Percentiles rank a stretch among this genome's conserved stretches.
These are phyloP conservation scores for Petaurus breviceps DNA, from an alignment of 2,113 vertebrate genomes.

Conservation along the genomic window DNA sequence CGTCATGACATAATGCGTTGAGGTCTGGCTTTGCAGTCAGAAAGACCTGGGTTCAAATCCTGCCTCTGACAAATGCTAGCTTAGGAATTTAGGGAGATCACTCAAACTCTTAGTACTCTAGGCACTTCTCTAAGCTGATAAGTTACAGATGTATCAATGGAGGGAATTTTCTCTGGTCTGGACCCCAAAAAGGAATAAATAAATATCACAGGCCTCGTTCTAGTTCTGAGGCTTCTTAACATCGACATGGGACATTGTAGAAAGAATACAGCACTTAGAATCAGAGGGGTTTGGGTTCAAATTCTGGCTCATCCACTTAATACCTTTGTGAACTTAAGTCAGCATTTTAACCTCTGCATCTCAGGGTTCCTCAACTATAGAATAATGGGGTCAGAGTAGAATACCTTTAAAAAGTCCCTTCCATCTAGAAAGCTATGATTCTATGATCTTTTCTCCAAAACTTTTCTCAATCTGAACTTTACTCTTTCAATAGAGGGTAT, in stretches of 20 bases:
- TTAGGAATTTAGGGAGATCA: background rate
- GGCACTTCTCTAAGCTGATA: background rate
- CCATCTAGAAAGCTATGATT: background rate
- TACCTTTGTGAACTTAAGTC: background rate
- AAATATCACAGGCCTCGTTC: background rate
- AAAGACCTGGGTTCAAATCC: background rate
- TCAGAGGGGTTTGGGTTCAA: background rate
- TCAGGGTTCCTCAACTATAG: background rate
- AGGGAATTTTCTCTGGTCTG: background rate
- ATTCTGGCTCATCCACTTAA: background rate
- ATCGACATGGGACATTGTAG: too few species aligned
- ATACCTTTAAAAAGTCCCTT: background rate
- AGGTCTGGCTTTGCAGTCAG: background rate
- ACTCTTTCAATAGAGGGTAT: background rate
- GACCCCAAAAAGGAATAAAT: background rate
- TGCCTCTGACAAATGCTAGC: background rate
- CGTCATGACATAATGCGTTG: background rate
- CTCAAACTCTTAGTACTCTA: background rate
- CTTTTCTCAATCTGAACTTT: background rate
- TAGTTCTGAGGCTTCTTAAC: too few species aligned
- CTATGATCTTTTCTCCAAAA: background rate
- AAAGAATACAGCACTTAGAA: background rate
- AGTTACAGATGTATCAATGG: background rate
- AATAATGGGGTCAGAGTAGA: slow-evolving; percentile 4
- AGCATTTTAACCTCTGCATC: background rate